Evolutionary conservation across 2,888 invertebrate species (phyloP).

Genomic region (Lottia gigantea): DNA sequence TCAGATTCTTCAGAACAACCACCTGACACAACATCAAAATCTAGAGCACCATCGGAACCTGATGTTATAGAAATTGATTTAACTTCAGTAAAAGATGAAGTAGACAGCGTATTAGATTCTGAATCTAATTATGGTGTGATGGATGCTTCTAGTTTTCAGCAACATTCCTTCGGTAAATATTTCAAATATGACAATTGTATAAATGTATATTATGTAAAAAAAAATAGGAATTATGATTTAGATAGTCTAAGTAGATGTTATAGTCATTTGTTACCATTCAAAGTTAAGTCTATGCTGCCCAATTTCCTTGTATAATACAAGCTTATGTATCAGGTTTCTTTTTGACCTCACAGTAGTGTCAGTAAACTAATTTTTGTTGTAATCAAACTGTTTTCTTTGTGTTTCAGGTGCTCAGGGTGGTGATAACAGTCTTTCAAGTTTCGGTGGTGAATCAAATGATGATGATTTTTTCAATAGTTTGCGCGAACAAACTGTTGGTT

Average conservation of each 20-base stretch:
- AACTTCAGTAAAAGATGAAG: neutral
- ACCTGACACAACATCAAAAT: neutral
- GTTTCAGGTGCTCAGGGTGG: neutral
- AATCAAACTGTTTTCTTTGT: neutral
- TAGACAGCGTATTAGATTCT: neutral
- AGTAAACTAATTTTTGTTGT: neutral
- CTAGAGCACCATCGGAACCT: neutral
- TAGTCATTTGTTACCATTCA: too few relatives aligned
- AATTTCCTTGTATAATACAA: too few relatives aligned
- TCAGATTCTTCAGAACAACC: too few relatives aligned
- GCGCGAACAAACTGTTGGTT: neutral
- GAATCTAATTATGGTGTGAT: neutral
- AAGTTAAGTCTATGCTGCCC: too few relatives aligned
- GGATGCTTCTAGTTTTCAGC: too few relatives aligned
- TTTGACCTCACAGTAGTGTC: too few relatives aligned
- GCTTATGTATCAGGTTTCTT: too few relatives aligned
- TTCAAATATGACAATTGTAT: too few relatives aligned
- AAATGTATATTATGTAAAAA: too few relatives aligned
- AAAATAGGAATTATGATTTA: too few relatives aligned
- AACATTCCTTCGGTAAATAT: too few relatives aligned
- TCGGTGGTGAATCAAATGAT: neutral
- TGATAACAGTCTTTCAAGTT: conserved; percentile 6
- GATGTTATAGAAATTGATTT: conserved; percentile 7
- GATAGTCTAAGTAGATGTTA: too few relatives aligned
- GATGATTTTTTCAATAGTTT: conserved; percentile 5